These are phyloP conservation scores for Tyria jacobaeae DNA, from an alignment of 2,888 invertebrate genomes.

Conservation along the genomic window DNA sequence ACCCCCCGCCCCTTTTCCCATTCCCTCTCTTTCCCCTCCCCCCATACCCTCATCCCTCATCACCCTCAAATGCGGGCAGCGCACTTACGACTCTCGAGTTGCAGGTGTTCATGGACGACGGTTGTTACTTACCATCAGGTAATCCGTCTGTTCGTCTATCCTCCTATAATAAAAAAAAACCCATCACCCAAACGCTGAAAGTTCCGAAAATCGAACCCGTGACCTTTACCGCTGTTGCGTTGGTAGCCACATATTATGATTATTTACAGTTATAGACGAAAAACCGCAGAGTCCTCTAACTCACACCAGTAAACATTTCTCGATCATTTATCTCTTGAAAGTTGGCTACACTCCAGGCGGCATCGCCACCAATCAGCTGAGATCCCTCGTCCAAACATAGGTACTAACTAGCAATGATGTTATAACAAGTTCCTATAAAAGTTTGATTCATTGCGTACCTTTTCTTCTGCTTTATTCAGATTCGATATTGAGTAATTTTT, in stretches of 20 bases:
- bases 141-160: too few relatives aligned
- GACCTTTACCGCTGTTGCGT: not conserved
- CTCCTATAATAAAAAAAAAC: too few relatives aligned
- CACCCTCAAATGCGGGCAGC: too few relatives aligned
- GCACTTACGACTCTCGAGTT: too few relatives aligned
- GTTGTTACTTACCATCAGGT: too few relatives aligned
- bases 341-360: constrained; percentile 48
- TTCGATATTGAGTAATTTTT: too few relatives aligned
- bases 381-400: constrained; percentile 35
- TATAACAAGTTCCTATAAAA: constrained; percentile 15
- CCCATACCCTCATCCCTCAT: too few relatives aligned
- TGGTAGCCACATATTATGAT: not conserved
- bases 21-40: too few relatives aligned
- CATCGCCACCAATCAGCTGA: constrained; percentile 42
- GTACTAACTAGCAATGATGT: constrained; percentile 15
- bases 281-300: constrained; percentile 3
- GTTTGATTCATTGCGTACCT: constrained; percentile 9
- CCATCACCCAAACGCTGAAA: too few relatives aligned
- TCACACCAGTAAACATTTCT: constrained; percentile 28
- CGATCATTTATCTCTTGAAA: constrained; percentile 38
- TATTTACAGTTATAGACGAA: not conserved
- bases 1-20: too few relatives aligned
- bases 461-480: not conserved
- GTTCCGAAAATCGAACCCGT: too few relatives aligned
- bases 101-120: too few relatives aligned